phyloP scores from a whole-genome alignment of 2,113 vertebrate genomes.

The Macrotis lagotis region DNA sequence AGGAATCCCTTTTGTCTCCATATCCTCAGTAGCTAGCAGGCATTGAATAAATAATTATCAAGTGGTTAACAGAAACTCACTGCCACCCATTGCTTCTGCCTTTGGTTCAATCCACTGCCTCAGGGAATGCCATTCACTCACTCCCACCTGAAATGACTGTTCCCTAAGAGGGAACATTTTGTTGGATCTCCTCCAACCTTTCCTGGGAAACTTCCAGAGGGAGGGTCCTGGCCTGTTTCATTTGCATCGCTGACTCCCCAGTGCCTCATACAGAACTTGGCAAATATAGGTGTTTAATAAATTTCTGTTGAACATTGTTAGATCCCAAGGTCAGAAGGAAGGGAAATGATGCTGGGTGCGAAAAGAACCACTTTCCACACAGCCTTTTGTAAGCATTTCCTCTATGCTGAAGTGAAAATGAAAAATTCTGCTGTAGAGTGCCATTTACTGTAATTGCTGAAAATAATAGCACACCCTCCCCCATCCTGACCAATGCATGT shows the following conservation, averaged over 20 bases:
- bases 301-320: not conserved
- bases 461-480: not conserved
- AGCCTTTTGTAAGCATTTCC: conserved; percentile 55
- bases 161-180: not conserved
- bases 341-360: conserved; percentile 63
- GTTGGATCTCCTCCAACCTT: not conserved
- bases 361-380: conserved; percentile 61
- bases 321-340: conserved; percentile 48
- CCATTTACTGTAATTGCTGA: conserved; percentile 41
- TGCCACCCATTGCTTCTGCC: not conserved
- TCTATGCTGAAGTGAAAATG: conserved; percentile 42
- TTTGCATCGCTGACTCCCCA: not conserved
- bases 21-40: not conserved
- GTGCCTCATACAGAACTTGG: not conserved
- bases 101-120: not conserved
- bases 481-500: not conserved
- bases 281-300: not conserved
- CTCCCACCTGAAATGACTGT: not conserved
- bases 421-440: conserved; percentile 41
- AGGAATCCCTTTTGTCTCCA: not conserved
- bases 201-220: conserved; percentile 1
- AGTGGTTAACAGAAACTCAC: not conserved
- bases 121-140: not conserved
- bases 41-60: not conserved
- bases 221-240: not conserved